Conservation (phyloP, 2,113 vertebrate genomes). For the Excalfactoria chinensis region DNA sequence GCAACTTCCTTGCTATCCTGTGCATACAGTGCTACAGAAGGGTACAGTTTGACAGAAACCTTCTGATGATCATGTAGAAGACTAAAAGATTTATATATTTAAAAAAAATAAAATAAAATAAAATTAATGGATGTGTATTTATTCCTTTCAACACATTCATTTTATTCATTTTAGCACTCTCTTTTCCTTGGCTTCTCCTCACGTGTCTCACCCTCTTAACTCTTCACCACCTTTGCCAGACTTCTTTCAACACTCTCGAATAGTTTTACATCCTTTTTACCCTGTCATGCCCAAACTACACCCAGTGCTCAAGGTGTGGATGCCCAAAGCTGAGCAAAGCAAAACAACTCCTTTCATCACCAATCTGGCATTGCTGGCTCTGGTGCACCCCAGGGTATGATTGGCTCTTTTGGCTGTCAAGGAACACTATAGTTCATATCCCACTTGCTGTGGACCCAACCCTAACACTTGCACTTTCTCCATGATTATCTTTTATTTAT, state of each 20-base stretch:
- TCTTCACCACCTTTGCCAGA: background rate
- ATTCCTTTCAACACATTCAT: background rate
- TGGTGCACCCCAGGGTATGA: background rate
- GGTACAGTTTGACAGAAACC: background rate
- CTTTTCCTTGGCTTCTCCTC: background rate
- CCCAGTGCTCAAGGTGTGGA: background rate
- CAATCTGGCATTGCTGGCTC: background rate
- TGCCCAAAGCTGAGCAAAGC: background rate
- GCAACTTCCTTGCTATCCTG: background rate
- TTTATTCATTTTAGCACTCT: background rate
- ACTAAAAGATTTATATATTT: background rate
- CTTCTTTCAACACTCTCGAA: background rate
- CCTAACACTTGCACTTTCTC: background rate
- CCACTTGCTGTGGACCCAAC: background rate
- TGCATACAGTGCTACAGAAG: background rate
- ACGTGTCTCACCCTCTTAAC: background rate
- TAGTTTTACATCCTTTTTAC: background rate
- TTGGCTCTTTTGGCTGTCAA: background rate
- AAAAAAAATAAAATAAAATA: no score
- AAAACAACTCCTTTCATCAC: background rate
- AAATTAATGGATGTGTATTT: background rate
- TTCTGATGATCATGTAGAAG: background rate
- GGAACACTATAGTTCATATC: background rate
- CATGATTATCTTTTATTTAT: background rate
- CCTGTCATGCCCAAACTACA: background rate